Evolutionary conservation across 2,113 vertebrate genomes (phyloP), one percentile per base, ranked within the genome.

Genomic region (Bujurquina vittata): DNA sequence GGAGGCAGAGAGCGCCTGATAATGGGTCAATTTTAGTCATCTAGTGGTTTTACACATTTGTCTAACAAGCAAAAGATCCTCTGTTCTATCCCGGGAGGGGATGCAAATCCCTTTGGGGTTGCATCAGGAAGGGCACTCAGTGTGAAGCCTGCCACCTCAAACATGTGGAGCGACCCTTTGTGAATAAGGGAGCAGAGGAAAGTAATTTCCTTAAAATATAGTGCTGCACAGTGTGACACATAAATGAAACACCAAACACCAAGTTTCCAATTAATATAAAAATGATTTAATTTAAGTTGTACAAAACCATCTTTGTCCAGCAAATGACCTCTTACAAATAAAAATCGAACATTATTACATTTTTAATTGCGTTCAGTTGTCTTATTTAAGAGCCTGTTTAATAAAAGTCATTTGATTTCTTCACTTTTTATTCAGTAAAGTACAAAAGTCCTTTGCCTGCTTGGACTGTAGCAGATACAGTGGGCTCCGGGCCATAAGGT

Each of bases 281-380:
- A 93, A 80, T 61, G 18, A 87, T 94, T 95, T 95, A 94, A 90
- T 95, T 95, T 91, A 94, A 92, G 79, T 91, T 89, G 89, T 93
- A 93, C 74, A 87, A 92, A 90, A 88, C 58, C 82, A 93, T 91
- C 87, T 95, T 96, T 96, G 95, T 92, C 95, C 96, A 94, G 95
- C 96, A 96, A 95, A 96, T 95, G 46, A 95, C 91, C 84, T 77
- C 57, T 87, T 33, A 88, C 74, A 79, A 86, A 85, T 84, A 93
- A 79, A 88, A 60, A 88, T 86, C 89, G 12, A 22, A 84, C 10
- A 90, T 86, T 74, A 87, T 69, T 57, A 88, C 29, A 85, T 84
- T 72, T 72, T 81, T 84, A 90, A 72, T 88, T 79, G 62, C 73
- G 89, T 89, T 90, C 75, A 91, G 72, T 84, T 80, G 26, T 79